Evolutionary conservation across 2,888 invertebrate genomes (phyloP).

Genomic region (Drymonia ruficornis): DNA sequence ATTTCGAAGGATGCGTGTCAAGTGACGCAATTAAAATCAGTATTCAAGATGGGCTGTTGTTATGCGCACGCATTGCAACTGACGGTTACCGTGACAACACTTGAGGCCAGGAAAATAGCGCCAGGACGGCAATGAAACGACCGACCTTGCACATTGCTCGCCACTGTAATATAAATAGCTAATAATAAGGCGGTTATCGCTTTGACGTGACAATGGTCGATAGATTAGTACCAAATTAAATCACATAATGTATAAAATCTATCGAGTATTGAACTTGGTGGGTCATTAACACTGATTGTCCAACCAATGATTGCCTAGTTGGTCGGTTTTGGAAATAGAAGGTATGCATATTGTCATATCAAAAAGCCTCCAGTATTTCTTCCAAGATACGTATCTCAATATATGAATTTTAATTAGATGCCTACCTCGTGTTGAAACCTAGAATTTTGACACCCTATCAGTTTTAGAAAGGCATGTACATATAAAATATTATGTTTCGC

Average conservation of each 20-base stretch:
- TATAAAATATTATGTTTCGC: too few species aligned
- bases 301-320: background rate
- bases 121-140: conserved; percentile 40
- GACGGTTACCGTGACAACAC: conserved; percentile 27
- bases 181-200: conserved; percentile 25
- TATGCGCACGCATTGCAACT: conserved; percentile 18
- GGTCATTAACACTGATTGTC: background rate
- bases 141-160: conserved; percentile 43
- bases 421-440: background rate
- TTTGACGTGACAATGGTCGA: background rate
- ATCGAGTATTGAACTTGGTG: background rate
- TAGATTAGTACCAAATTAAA: background rate
- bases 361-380: background rate
- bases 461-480: too few species aligned
- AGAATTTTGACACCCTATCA: too few species aligned
- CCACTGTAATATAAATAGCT: conserved; percentile 36
- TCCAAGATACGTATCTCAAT: background rate
- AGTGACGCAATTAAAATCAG: conserved; percentile 26
- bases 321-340: background rate
- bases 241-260: background rate
- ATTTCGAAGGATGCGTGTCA: conserved; percentile 16
- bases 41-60: conserved; percentile 26
- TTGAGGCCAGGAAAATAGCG: conserved; percentile 30
- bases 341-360: too few species aligned
- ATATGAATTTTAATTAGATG: background rate